Evolutionary conservation across 1,140 invertebrate species (phyloP), one percentile per base, ranked within the genome.

Genomic region (Calliphora vicina): DNA sequence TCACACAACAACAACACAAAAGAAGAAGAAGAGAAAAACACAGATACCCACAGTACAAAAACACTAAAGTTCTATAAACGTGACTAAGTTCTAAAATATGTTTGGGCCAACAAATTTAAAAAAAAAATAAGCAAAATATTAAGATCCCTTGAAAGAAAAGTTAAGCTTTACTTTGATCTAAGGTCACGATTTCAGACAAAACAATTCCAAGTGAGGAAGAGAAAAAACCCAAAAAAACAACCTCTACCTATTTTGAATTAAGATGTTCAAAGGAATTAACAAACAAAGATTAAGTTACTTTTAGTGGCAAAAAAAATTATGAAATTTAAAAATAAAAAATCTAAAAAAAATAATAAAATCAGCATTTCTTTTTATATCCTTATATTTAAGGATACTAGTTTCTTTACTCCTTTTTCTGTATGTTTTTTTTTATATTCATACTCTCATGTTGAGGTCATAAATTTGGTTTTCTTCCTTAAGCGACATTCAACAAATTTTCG

Each of bases 401-500:
- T 17, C n/a, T 57, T 57, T 15, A 13, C n/a, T 15, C 50, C n/a
- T 17, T 1, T 57, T 57, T 17, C 2, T n/a, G 1, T n/a, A 15
- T 29, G 35, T 43, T 35, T 35, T 35, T 35, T n/a, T n/a, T n/a
- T n/a, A n/a, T n/a, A n/a, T n/a, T n/a, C n/a, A n/a, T n/a, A n/a
- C n/a, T n/a, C n/a, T 82, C 76, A 80, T 74, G 83, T 82, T 57
- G 82, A 82, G 86, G 88, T 85, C 86, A 90, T 90, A 90, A 89
- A 90, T 90, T 88, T 35, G 35, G 6, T 35, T 85, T 83, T 57
- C 15, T n/a, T 57, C 50, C 50, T 57, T 57, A 57, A 86, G 87
- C 87, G 86, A 90, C 85, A 86, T 88, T 89, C 88, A 88, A 89
- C 88, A 89, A 89, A 87, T 87, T 87, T 84, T 86, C 80, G 88